A percentile compares a stretch with the other conserved stretches of the same genome.
These are phyloP conservation scores for Pollachius pollachius DNA, from an alignment of 2,113 vertebrate genomes.

Conservation along the genomic window DNA sequence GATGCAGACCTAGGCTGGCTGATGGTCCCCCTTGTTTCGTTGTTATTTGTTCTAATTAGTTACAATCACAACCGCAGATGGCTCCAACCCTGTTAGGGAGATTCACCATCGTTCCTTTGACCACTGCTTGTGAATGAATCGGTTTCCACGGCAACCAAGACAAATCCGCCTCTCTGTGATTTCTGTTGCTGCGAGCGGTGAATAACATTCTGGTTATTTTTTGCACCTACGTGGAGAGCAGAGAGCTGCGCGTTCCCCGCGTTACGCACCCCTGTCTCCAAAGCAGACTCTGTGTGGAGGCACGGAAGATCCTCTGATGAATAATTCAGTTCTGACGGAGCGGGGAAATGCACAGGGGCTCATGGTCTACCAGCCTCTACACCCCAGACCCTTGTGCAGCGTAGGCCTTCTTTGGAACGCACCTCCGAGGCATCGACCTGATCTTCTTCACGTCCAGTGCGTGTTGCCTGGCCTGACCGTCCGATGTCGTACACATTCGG, in stretches of 20 bases:
- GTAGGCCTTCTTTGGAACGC: no score
- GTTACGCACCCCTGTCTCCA: neutral
- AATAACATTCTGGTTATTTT: neutral
- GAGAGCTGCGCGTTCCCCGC: neutral
- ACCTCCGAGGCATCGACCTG: no score
- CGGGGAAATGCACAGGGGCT: no score
- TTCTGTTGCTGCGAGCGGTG: neutral
- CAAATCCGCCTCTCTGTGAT: conserved; percentile 10
- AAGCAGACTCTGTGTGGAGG: neutral
- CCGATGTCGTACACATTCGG: no score
- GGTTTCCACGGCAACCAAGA: conserved; percentile 56
- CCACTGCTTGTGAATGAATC: neutral
- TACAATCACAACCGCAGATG: neutral
- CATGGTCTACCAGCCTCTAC: no score
- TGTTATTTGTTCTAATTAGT: neutral
- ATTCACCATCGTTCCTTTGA: conserved; percentile 9
- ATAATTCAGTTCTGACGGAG: no score
- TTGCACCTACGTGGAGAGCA: neutral
- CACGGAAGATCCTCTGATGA: neutral
- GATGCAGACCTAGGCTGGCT: conserved; percentile 18
- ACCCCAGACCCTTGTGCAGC: no score
- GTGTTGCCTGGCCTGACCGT: no score
- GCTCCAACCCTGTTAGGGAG: neutral
- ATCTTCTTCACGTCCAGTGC: no score
- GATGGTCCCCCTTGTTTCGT: conserved; percentile 1